Percentiles rank a stretch among this genome's conserved stretches.
Evolutionary conservation across 2,113 vertebrate species (phyloP).

Genomic region (Actenoides hombroni): DNA sequence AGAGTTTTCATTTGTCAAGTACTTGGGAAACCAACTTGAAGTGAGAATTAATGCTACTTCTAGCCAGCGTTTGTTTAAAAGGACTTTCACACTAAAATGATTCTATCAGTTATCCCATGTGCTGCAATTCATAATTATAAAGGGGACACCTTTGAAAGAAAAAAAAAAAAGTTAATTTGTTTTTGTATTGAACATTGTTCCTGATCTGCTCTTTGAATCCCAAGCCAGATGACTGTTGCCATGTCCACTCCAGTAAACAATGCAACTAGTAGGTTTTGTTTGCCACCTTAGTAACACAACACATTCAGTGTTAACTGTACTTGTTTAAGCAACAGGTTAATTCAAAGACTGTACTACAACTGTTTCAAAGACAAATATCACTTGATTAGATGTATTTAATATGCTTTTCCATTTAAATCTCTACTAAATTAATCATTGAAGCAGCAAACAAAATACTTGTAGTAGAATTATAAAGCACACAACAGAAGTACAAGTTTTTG

Average conservation of each 20-base stretch:
- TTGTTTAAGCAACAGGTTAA: background rate
- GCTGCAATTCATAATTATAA: background rate
- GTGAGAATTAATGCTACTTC: background rate
- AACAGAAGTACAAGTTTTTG: background rate
- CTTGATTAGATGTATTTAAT: background rate
- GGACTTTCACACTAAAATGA: background rate
- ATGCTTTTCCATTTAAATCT: background rate
- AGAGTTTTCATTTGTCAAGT: background rate
- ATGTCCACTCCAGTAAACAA: slow-evolving; percentile 44
- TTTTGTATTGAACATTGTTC: background rate
- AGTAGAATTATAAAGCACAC: background rate
- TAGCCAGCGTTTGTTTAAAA: background rate
- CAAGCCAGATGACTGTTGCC: slow-evolving; percentile 52
- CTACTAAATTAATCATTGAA: background rate
- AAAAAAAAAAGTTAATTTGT: background rate
- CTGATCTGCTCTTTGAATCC: slow-evolving; percentile 37
- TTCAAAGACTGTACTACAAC: background rate
- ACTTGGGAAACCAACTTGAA: background rate
- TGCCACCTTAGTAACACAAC: background rate
- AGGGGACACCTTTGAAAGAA: background rate
- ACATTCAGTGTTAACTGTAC: background rate
- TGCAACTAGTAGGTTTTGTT: background rate
- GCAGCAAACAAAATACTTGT: background rate
- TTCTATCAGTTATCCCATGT: background rate
- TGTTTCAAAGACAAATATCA: background rate